Evolutionary conservation across 2,888 invertebrate genomes (phyloP).

Genomic region (Selenia dentaria): DNA sequence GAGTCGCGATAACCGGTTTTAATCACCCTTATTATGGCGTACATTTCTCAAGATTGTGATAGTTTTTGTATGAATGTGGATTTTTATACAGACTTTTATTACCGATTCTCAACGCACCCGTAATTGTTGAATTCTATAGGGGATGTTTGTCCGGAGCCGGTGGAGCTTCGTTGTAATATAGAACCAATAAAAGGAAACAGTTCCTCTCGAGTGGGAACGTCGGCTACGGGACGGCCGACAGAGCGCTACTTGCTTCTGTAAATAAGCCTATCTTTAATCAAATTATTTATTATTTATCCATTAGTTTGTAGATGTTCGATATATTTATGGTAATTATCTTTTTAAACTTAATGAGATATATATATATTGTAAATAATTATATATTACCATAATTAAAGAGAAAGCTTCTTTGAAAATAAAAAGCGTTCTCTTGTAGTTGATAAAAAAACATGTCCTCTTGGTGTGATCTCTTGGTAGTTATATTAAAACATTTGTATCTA

Average conservation of each 20-base stretch:
- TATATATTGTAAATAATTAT: not conserved
- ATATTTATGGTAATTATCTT: conserved; percentile 42
- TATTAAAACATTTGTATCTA: conserved; percentile 41
- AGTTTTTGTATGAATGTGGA: conserved; percentile 40
- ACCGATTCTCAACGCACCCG: conserved; percentile 10
- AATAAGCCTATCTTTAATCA: conserved; percentile 72
- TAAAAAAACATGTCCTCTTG: conserved; percentile 31
- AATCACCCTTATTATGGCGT: conserved; percentile 53
- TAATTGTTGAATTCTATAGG: conserved; percentile 42
- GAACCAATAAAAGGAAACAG: conserved; percentile 38
- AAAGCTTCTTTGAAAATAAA: conserved; percentile 8
- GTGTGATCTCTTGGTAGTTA: conserved; percentile 37
- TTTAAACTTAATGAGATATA: conserved; percentile 19
- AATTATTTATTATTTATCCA: conserved; percentile 81
- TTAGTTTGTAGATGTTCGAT: conserved; percentile 60
- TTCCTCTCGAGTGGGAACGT: conserved; percentile 43
- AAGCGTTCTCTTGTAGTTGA: conserved; percentile 30
- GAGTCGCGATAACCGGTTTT: conserved; percentile 54
- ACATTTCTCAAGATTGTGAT: conserved; percentile 49
- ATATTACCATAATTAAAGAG: conserved; percentile 13
- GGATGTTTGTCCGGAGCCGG: conserved; percentile 58
- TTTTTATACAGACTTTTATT: conserved; percentile 36
- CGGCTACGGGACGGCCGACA: conserved; percentile 44
- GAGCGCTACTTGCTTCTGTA: conserved; percentile 78
- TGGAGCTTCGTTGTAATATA: conserved; percentile 52